Percentiles rank a stretch among this genome's conserved stretches.
Evolutionary conservation across 2,113 vertebrate genomes (phyloP).

Genomic region (rat (Rattus norvegicus)): GRCr8 NC_086027.1:96707501-96708000

Average conservation of each 20-base stretch:
- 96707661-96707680: not conserved
- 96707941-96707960: not conserved
- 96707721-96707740: not conserved
- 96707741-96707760: not conserved
- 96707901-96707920: not conserved
- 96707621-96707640: fast-evolving
- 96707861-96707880: not conserved
- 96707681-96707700: not conserved
- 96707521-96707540: too few relatives aligned
- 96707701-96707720: not conserved
- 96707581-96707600: not conserved
- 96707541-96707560: not conserved
- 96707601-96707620: fast-evolving
- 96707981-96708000: not conserved
- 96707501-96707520: fast-evolving
- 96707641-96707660: not conserved
- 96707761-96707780: not conserved
- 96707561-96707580: not conserved
- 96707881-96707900: not conserved
- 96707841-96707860: not conserved
- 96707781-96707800: not conserved
- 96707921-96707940: too few relatives aligned
- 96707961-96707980: not conserved
- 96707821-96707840: not conserved
- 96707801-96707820: not conserved